Evolutionary conservation across 2,888 invertebrate genomes (phyloP).

Genomic region (Lycia hirtaria): DNA sequence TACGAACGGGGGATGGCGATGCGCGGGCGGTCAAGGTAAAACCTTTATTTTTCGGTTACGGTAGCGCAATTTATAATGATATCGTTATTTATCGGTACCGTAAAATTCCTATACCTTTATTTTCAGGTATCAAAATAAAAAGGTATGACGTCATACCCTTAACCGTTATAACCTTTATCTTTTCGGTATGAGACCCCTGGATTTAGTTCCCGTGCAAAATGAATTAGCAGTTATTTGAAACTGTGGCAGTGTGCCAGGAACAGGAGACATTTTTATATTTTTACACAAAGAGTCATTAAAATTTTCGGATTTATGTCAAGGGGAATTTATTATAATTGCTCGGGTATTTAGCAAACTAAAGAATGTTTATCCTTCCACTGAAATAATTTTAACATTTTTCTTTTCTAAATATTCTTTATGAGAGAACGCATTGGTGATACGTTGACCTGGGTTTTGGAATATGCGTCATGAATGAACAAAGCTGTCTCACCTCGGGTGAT

Average conservation of each 20-base stretch:
- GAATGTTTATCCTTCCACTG: slow-evolving; percentile 29
- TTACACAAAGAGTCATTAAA: slow-evolving; percentile 49
- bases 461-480: background rate
- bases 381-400: background rate
- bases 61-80: too few species aligned
- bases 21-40: too few species aligned
- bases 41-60: too few species aligned
- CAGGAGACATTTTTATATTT: slow-evolving; percentile 44
- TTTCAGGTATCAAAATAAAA: too few species aligned
- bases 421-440: background rate
- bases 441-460: background rate
- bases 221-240: slow-evolving; percentile 42
- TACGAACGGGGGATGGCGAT: too few species aligned
- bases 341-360: slow-evolving; percentile 32
- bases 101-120: too few species aligned
- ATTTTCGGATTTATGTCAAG: slow-evolving; percentile 42
- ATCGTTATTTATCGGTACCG: too few species aligned
- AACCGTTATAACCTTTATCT: too few species aligned
- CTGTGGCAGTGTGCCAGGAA: slow-evolving; percentile 51
- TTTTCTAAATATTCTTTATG: background rate
- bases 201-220: too few species aligned
- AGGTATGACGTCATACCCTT: too few species aligned
- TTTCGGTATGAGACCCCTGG: too few species aligned
- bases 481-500: too few species aligned
- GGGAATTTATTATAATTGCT: slow-evolving; percentile 48